Conservation (phyloP, 2,797 vertebrate species). For the Poecilia velifera region DNA sequence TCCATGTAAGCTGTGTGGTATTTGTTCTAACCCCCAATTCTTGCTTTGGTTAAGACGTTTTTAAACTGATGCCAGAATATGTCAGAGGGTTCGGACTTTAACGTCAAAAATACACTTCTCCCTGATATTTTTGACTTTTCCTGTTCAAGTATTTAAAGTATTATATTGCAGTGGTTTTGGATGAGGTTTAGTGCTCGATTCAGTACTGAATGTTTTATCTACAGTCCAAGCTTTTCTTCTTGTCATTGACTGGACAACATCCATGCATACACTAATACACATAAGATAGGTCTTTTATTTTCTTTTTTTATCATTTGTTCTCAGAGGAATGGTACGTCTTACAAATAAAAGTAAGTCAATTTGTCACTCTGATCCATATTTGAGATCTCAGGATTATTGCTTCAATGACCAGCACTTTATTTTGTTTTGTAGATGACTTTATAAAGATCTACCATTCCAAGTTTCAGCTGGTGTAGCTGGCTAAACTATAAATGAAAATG, state of each 20-base stretch:
- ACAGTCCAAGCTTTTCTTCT: not conserved
- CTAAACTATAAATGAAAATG: not conserved
- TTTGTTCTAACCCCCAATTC: slow-evolving; percentile 49
- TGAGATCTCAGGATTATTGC: not conserved
- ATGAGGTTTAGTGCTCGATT: not conserved
- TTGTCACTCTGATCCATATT: not conserved
- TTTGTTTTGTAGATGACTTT: not conserved
- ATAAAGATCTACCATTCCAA: not conserved
- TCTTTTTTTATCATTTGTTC: not conserved
- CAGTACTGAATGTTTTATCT: not conserved
- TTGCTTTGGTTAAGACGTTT: slow-evolving; percentile 52
- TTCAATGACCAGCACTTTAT: not conserved
- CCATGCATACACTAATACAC: not conserved
- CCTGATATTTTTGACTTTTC: not conserved
- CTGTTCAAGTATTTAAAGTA: not conserved
- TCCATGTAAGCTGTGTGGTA: slow-evolving; percentile 54
- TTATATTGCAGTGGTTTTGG: not conserved
- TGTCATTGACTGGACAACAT: not conserved
- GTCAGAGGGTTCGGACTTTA: slow-evolving; percentile 35
- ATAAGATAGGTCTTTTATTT: not conserved
- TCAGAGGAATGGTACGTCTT: not conserved
- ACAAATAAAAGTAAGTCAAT: not conserved
- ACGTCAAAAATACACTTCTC: slow-evolving; percentile 26
- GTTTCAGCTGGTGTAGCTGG: not conserved
- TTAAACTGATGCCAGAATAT: slow-evolving; percentile 57